Evolutionary conservation across 2,113 vertebrate species (phyloP), one percentile per base, ranked within the genome.

Genomic region (Cyprinodon brontotheroides): DNA sequence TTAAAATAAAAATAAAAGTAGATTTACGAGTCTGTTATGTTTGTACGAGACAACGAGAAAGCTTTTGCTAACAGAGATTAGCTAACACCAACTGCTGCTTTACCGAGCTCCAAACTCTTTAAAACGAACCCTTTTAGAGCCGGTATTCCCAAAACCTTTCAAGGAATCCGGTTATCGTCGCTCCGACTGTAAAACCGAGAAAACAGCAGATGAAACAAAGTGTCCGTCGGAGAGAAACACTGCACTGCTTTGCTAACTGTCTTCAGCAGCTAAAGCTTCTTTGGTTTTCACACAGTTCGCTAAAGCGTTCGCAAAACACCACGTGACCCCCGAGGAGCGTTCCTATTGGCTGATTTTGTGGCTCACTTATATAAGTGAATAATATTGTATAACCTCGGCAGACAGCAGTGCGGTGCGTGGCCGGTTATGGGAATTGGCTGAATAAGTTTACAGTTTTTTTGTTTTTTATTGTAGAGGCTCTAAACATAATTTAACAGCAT

Each of bases 361-460:
- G 85, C 89, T 88, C 88, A 80, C 91, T 95, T 95, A 94, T 93
- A 93, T 94, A 95, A 94, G 72, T 75, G 50, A 40, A 45, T 65
- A n/a, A 76, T 80, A 78, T 94, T 94, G 91, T 93, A 88, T 94
- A 94, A 91, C 83, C 68, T 63, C 20, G 3, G 53, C 61, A 4
- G 70, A n/a, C 61, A 4, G 45, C 59, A 40, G 41, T 40, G 40
- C 71, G 50, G 41, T 40, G 40, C 71, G 50, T 43, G 53, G 61
- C 17, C 45, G 37, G 17, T 29, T 43, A 57, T 11, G n/a, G 65
- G 63, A 14, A 29, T 40, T 13, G 61, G 0, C 15, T 15, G 61
- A 82, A 69, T 10, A 36, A 62, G 29, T 41, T 3, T 29, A 45
- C n/a, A 22, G 0, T 65, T 39, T 6, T n/a, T n/a, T 29, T 3